Evolutionary conservation across 2,888 invertebrate genomes (phyloP).

Genomic region (Drosophila eohydei): DNA sequence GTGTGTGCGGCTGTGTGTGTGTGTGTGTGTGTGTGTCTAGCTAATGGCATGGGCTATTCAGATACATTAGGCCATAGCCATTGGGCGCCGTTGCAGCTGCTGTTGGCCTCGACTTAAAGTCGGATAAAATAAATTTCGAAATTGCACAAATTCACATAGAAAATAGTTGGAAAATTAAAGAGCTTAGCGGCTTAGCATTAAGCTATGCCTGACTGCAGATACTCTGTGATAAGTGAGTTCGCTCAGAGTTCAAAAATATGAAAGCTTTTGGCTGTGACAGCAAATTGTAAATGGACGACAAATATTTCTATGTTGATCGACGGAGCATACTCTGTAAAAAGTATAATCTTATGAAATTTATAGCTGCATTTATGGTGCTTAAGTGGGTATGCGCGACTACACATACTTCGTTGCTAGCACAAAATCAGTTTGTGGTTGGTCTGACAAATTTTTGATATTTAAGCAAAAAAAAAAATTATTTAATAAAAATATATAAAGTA

Average conservation of each 20-base stretch:
- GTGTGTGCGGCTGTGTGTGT: slow-evolving; percentile 14
- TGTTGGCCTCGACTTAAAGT: slow-evolving; percentile 51
- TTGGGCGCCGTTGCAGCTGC: slow-evolving; percentile 45
- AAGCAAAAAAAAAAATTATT: no score
- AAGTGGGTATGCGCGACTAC: no score
- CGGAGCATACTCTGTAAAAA: neutral
- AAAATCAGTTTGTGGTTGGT: no score
- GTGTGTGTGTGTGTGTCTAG: slow-evolving; percentile 23
- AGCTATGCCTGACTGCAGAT: neutral
- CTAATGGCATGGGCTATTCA: slow-evolving; percentile 65
- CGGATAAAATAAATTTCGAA: slow-evolving; percentile 8
- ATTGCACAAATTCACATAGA: slow-evolving; percentile 11
- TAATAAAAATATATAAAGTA: no score
- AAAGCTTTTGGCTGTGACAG: neutral
- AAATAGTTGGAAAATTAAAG: neutral
- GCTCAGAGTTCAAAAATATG: no score
- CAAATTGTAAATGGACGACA: neutral
- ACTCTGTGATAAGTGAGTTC: neutral
- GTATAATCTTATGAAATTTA: no score
- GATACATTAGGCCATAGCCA: slow-evolving; percentile 55
- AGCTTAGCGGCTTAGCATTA: slow-evolving; percentile 3
- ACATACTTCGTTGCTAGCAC: no score
- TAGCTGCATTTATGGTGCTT: no score
- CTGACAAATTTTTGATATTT: no score
- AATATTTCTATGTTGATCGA: neutral